Evolutionary conservation across 2,113 vertebrate species (phyloP).

Genomic region (Tragelaphus scriptus): DNA sequence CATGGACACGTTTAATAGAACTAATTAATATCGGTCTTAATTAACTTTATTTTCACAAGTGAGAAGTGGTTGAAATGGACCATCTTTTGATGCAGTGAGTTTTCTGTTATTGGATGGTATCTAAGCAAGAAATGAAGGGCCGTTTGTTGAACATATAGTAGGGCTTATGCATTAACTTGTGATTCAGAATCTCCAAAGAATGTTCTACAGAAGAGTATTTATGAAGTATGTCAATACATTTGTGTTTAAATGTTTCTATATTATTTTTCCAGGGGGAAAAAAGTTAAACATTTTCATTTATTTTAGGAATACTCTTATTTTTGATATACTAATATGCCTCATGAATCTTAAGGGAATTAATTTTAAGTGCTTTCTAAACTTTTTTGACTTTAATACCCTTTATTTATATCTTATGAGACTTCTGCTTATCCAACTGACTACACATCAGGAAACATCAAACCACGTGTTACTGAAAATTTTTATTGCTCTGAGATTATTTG

Average conservation of each 20-base stretch:
- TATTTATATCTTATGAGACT: not conserved
- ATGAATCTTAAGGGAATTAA: not conserved
- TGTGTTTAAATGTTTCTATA: not conserved
- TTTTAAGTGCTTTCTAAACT: not conserved
- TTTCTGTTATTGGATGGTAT: not conserved
- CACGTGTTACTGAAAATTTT: not conserved
- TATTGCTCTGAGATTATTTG: not conserved
- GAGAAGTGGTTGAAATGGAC: not conserved
- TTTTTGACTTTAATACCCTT: not conserved
- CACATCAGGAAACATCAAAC: not conserved
- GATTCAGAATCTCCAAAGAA: not conserved
- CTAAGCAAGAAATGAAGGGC: not conserved
- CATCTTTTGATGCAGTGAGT: not conserved
- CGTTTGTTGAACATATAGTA: not conserved
- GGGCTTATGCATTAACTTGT: not conserved
- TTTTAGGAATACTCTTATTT: not conserved
- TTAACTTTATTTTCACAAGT: slow-evolving; percentile 27
- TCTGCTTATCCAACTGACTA: not conserved
- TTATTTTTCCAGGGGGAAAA: not conserved
- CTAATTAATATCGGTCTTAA: not conserved
- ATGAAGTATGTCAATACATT: not conserved
- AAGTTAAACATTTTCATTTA: not conserved
- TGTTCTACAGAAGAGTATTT: not conserved
- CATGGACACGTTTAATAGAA: not conserved
- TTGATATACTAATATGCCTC: not conserved